Percentiles rank a stretch among this genome's conserved stretches.
Evolutionary conservation across 2,888 invertebrate genomes (phyloP).

Genomic region (Hermaeophaga mercurialis): DNA sequence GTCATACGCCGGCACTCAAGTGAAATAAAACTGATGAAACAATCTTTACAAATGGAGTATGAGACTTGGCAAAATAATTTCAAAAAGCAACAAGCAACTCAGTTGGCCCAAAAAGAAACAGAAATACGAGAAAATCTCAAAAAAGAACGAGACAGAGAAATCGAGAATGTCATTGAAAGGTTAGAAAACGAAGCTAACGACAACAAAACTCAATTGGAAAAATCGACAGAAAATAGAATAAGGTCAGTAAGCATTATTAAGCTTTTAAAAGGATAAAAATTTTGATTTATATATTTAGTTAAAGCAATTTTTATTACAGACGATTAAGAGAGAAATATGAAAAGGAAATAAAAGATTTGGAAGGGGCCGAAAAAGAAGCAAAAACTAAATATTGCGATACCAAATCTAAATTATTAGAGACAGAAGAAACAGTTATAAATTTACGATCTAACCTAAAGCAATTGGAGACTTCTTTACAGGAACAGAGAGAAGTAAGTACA

Average conservation of each 20-base stretch:
- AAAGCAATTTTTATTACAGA: slow-evolving; percentile 62
- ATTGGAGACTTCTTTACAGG: slow-evolving; percentile 68
- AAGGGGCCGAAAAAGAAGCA: slow-evolving; percentile 68
- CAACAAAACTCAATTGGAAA: slow-evolving; percentile 65
- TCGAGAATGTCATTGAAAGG: slow-evolving; percentile 73
- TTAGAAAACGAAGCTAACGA: slow-evolving; percentile 70
- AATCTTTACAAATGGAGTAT: slow-evolving; percentile 66
- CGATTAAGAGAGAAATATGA: slow-evolving; percentile 79
- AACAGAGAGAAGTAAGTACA: slow-evolving; percentile 66
- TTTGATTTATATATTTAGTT: too few relatives aligned
- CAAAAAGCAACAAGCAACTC: slow-evolving; percentile 65
- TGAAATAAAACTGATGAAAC: slow-evolving; percentile 63
- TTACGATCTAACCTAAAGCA: slow-evolving; percentile 67
- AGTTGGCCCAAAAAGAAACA: slow-evolving; percentile 69
- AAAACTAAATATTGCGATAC: slow-evolving; percentile 70
- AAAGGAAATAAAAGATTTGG: slow-evolving; percentile 70
- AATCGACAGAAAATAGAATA: slow-evolving; percentile 62
- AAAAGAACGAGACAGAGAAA: slow-evolving; percentile 77
- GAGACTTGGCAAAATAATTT: slow-evolving; percentile 69
- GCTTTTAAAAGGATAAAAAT: too few relatives aligned
- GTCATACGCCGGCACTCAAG: slow-evolving; percentile 58
- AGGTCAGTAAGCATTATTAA: slow-evolving; percentile 38
- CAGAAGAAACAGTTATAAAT: slow-evolving; percentile 66
- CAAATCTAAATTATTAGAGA: slow-evolving; percentile 67
- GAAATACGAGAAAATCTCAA: slow-evolving; percentile 72